Evolutionary conservation across 2,888 invertebrate genomes (phyloP), one percentile per base, ranked within the genome.

Genomic region (Philopedon plagiatum): DNA sequence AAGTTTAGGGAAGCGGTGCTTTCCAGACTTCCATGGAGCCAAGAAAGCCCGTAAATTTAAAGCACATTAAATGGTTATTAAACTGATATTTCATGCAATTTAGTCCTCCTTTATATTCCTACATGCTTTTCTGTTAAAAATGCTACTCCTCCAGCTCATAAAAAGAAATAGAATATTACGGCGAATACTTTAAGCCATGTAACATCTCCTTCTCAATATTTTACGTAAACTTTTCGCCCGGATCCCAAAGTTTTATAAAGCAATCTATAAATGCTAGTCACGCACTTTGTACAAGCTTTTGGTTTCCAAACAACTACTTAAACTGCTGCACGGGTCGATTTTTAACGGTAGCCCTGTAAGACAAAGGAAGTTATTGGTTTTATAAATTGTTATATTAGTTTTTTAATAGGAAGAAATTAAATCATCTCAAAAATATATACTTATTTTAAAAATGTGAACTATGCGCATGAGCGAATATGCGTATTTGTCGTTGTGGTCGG

Each of bases 301-400:
- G 44, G 44, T 44, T 44, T 44, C 44, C 44, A 44, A 44, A 39
- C 44, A 44, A 44, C 44, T 44, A 44, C 44, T 44, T 44, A 44
- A 44, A 44, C 18, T 19, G 2, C 19, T 5, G 7, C n/a, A n/a
- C n/a, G n/a, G 44, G 44, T 44, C 44, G 44, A 44, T 44, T 44
- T 39, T 44, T 44, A 44, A 44, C 19, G 9, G 44, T 5, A 1
- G 19, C 19, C 15, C n/a, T 19, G 44, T n/a, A n/a, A 34, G 15
- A 18, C 1, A 15, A 15, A 13, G 7, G 2, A 7, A 41, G 15
- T 15, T 41, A 15, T 41, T 41, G 41, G 15, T 41, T 41, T 15
- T 41, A 41, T 5, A 15, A 41, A 41, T 34, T 5, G n/a, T n/a
- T n/a, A n/a, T n/a, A n/a, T n/a, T n/a, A n/a, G n/a, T n/a, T n/a